These are phyloP conservation scores for Sussaba pulchella DNA, from an alignment of 2,888 invertebrate genomes.

Conservation along the genomic window DNA sequence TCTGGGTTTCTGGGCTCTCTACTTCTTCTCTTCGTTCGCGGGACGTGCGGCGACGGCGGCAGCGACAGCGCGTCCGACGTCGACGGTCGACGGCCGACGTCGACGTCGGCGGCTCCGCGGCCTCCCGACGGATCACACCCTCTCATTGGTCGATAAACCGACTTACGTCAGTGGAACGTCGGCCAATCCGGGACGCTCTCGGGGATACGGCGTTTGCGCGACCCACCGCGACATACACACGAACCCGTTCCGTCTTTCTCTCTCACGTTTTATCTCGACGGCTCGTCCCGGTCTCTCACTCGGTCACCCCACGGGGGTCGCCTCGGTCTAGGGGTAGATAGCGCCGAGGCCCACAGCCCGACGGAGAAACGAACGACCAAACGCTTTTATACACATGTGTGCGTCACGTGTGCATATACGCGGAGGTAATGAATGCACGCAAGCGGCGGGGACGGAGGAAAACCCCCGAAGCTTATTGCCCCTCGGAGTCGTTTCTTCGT, in stretches of 20 bases:
- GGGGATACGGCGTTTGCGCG: constrained; percentile 62
- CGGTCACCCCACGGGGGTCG: constrained; percentile 41
- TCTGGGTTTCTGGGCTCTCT: constrained; percentile 23
- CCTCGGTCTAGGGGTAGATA: constrained; percentile 2
- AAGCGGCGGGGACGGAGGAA: constrained; percentile 5
- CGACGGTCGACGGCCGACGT: constrained; percentile 21
- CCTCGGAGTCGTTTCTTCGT: constrained; percentile 15
- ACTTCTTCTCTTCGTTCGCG: constrained; percentile 51
- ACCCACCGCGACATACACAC: constrained; percentile 45
- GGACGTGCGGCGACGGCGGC: not conserved
- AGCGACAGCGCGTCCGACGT: too few relatives aligned
- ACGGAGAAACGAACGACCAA: constrained; percentile 3
- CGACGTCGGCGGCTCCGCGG: constrained; percentile 45
- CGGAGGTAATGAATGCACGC: constrained; percentile 26
- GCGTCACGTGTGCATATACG: constrained; percentile 45
- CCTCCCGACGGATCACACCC: constrained; percentile 60
- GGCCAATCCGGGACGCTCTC: constrained; percentile 70
- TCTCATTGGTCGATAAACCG: constrained; percentile 78
- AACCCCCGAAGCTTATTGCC: constrained; percentile 17
- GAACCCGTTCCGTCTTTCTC: not conserved
- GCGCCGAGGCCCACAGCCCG: not conserved
- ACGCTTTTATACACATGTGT: constrained; percentile 16
- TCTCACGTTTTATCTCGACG: not conserved
- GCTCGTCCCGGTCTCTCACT: constrained; percentile 30
- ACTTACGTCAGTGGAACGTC: constrained; percentile 77